Conservation (phyloP, 92 coral and sea anemone genomes). For the Porites cylindrica region DNA sequence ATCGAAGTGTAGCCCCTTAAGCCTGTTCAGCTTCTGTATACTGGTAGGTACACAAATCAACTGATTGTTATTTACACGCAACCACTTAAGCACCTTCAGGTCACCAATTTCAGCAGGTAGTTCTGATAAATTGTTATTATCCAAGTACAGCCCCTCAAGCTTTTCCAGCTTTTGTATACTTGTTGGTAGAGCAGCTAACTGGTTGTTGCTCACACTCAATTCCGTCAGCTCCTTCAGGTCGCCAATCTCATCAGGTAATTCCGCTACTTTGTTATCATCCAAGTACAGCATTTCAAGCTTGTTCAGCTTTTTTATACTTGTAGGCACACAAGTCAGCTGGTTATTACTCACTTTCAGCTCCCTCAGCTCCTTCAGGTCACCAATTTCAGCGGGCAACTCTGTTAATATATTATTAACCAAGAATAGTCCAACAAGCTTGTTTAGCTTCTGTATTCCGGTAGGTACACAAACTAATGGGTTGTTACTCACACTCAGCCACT, state of each 20-base stretch:
- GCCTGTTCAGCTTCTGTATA: too few relatives aligned
- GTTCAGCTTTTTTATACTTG: too few relatives aligned
- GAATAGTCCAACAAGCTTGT: not conserved
- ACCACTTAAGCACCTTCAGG: not conserved
- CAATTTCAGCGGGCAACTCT: not conserved
- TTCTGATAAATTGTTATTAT: not conserved
- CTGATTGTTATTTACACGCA: not conserved
- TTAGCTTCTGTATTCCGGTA: not conserved
- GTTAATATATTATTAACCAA: not conserved
- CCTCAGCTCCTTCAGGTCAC: not conserved
- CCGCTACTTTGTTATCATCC: not conserved
- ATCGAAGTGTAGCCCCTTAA: too few relatives aligned
- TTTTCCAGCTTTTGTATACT: not conserved
- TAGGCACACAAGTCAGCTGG: not conserved
- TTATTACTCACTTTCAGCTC: not conserved
- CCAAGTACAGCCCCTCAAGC: not conserved
- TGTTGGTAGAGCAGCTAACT: not conserved
- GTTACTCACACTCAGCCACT: not conserved
- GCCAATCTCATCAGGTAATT: not conserved
- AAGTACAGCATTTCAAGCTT: too few relatives aligned
- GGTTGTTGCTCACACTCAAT: too few relatives aligned
- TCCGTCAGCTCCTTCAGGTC: too few relatives aligned
- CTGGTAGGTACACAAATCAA: too few relatives aligned
- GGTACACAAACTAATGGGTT: not conserved
- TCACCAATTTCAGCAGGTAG: not conserved